Evolutionary conservation across 2,113 vertebrate species (phyloP).

Genomic region (Steatornis caripensis): DNA sequence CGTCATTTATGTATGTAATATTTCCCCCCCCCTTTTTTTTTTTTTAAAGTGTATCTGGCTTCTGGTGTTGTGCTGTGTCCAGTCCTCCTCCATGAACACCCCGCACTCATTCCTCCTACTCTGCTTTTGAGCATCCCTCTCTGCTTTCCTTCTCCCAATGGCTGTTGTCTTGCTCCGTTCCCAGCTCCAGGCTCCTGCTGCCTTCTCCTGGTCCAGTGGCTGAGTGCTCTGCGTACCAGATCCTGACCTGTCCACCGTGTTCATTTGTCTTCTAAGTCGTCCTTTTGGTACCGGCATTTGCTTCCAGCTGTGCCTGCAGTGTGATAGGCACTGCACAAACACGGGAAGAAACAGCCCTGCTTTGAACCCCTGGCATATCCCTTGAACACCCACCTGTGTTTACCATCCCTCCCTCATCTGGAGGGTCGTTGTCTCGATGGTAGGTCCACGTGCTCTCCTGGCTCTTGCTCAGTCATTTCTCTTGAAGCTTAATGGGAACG

Average conservation of each 20-base stretch:
- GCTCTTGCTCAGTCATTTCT: neutral
- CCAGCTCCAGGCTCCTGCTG: neutral
- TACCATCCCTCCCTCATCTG: neutral
- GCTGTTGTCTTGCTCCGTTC: neutral
- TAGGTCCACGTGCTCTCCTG: neutral
- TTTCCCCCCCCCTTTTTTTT: neutral
- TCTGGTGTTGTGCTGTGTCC: neutral
- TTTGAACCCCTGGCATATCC: neutral
- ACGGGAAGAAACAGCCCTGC: neutral
- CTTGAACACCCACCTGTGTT: too few species aligned
- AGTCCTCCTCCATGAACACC: neutral
- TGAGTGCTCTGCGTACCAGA: neutral
- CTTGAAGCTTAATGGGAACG: neutral
- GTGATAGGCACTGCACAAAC: neutral
- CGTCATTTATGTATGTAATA: neutral
- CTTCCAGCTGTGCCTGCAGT: neutral
- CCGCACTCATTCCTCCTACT: neutral
- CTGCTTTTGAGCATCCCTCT: neutral
- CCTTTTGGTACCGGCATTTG: neutral
- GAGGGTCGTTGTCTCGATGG: rapidly evolving
- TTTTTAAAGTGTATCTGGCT: neutral
- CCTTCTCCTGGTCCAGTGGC: neutral
- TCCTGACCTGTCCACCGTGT: neutral
- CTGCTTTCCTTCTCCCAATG: rapidly evolving
- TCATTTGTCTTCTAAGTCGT: neutral